These are phyloP conservation scores for Amblyjoppa fuscipennis DNA, from an alignment of 2,888 invertebrate genomes.

Conservation along the genomic window DNA sequence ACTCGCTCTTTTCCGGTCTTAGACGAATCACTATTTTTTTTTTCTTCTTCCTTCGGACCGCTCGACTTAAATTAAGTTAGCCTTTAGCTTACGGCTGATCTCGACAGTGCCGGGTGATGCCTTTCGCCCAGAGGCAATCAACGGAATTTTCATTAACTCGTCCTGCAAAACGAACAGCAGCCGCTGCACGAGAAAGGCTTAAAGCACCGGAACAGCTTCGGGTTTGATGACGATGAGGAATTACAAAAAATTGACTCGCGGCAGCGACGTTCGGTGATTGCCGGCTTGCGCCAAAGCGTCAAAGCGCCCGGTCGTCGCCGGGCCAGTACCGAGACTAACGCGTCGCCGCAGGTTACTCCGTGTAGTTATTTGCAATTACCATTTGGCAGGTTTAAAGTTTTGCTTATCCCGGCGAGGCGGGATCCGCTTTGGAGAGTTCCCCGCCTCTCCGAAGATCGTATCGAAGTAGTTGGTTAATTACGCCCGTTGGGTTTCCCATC, in stretches of 20 bases:
- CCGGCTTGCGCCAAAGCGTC: background rate
- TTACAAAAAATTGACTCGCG: background rate
- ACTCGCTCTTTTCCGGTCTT: background rate
- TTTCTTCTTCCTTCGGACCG: background rate
- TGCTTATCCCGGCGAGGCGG: background rate
- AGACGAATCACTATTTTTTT: background rate
- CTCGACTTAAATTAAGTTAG: background rate
- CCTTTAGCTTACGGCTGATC: background rate
- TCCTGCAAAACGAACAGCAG: background rate
- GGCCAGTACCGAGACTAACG: no score
- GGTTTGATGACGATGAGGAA: no score
- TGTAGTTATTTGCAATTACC: slow-evolving; percentile 12
- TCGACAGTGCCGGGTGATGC: background rate
- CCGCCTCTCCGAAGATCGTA: background rate
- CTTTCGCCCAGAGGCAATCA: background rate
- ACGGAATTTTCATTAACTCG: slow-evolving; percentile 6
- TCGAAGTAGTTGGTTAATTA: slow-evolving; percentile 7
- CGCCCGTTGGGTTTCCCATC: slow-evolving; percentile 2
- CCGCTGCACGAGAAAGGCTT: background rate
- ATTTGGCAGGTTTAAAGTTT: background rate
- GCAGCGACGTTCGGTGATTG: background rate
- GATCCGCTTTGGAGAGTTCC: background rate
- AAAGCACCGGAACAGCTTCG: no score
- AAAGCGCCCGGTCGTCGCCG: background rate
- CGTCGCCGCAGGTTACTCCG: background rate